Conservation (phyloP, 2,888 invertebrate species). For the Sinopyrophorus schimmeli region DNA sequence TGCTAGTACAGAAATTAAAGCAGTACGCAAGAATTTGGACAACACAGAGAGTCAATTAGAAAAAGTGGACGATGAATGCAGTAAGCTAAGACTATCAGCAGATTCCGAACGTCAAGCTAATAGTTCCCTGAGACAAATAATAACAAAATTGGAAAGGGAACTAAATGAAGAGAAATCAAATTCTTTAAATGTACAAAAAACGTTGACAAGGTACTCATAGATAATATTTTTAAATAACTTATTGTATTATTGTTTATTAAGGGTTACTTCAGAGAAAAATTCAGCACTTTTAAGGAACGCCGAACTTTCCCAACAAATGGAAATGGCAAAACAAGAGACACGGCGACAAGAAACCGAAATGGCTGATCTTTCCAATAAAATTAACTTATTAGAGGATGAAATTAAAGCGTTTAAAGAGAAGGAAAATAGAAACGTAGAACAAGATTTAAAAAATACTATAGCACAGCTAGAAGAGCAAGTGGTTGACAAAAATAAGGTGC, state of each 20-base stretch:
- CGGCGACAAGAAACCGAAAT: slow-evolving; percentile 70
- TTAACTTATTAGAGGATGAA: slow-evolving; percentile 60
- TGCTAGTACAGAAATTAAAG: slow-evolving; percentile 50
- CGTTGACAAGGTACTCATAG: slow-evolving; percentile 48
- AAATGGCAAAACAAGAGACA: slow-evolving; percentile 73
- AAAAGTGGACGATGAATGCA: slow-evolving; percentile 58
- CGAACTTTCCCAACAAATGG: slow-evolving; percentile 79
- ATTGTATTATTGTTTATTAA: slow-evolving; percentile 44
- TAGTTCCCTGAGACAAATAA: slow-evolving; percentile 57
- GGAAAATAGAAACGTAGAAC: slow-evolving; percentile 56
- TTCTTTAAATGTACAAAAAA: slow-evolving; percentile 54
- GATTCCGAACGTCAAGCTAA: slow-evolving; percentile 62
- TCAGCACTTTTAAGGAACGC: slow-evolving; percentile 76
- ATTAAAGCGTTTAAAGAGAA: slow-evolving; percentile 48
- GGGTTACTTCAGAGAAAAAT: slow-evolving; percentile 76
- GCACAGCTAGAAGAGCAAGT: slow-evolving; percentile 64
- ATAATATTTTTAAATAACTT: background rate
- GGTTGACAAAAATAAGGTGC: slow-evolving; percentile 68
- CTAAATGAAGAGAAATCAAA: slow-evolving; percentile 61
- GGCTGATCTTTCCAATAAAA: slow-evolving; percentile 62
- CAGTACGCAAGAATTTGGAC: slow-evolving; percentile 52
- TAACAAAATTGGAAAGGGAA: slow-evolving; percentile 58
- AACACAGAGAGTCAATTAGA: slow-evolving; percentile 56
- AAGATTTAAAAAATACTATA: slow-evolving; percentile 57
- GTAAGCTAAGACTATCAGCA: slow-evolving; percentile 56